Base-by-base conservation (phyloP, 2,888 invertebrate species). In the Ectemnius lituratus region DNA sequence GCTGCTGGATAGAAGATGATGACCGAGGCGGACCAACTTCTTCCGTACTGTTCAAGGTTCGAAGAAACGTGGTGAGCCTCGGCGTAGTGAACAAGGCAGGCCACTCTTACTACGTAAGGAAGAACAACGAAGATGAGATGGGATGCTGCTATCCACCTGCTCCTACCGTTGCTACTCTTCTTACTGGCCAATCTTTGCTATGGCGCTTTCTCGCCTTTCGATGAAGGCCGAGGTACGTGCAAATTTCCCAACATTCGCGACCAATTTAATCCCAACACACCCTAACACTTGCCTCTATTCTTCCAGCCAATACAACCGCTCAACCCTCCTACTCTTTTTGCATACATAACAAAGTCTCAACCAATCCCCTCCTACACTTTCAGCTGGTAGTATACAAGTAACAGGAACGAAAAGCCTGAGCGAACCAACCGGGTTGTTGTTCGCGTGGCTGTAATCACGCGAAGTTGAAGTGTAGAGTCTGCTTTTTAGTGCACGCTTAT, bases 81-180 rank as follows among this genome's bases (percentile, higher is more conserved):
- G 67, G 64, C 52, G 47, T n/a, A 16, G 8, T 4, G 62, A 68
- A 57, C 65, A 66, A 67, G 69, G 28, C 68, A 75, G 56, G 70
- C 63, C 66, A 67, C 62, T 37, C 37, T 23, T 23, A 23, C 23
- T 23, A 23, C 37, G 37, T 37, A 11, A 11, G 8, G 37, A 37
- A 72, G 69, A 84, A 75, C 80, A 84, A 85, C 84, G 84, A 88
- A 88, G 83, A 88, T 88, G 88, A 88, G 85, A 87, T 86, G 86
- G 86, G 81, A 86, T 78, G 83, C 80, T 77, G 81, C 72, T 61
- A 65, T 84, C 59, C 78, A 70, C 69, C 37, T 37, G 37, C 75
- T 83, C 49, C 74, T 80, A 52, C 78, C 83, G 70, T 71, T 84
- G 73, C 82, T 85, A 68, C 81, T 84, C 73, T 77, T 86, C 73